A percentile compares a stretch with the other conserved stretches of the same genome.
phyloP scores from a whole-genome alignment of 2,888 invertebrate species.

The Pseudococcus jackbeardsleyi region DNA sequence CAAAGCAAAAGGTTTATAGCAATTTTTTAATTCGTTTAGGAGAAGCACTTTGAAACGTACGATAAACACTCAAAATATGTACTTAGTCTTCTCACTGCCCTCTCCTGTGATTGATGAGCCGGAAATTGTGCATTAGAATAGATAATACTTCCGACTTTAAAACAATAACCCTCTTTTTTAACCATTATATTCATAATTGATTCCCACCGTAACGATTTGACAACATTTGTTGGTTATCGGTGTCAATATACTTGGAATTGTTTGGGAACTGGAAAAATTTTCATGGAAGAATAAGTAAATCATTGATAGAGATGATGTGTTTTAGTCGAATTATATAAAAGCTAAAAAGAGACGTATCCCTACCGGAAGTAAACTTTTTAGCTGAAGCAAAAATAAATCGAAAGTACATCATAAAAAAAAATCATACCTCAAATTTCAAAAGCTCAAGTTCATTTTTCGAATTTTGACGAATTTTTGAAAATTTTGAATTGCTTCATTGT shows the following conservation, averaged over 20 bases:
- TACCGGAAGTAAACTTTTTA: too few relatives aligned
- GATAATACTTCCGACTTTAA: slow-evolving; percentile 51
- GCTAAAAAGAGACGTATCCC: too few relatives aligned
- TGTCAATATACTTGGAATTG: slow-evolving; percentile 43
- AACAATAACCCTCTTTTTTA: slow-evolving; percentile 33
- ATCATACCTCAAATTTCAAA: too few relatives aligned
- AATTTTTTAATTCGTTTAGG: background rate
- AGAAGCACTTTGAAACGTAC: background rate
- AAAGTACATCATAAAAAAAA: too few relatives aligned
- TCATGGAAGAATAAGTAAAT: background rate
- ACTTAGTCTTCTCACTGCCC: background rate
- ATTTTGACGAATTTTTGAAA: too few relatives aligned
- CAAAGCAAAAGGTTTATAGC: background rate
- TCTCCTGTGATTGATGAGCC: slow-evolving; percentile 38
- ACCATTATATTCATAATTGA: slow-evolving; percentile 34
- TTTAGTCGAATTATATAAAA: background rate
- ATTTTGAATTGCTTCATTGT: too few relatives aligned
- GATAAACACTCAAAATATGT: background rate
- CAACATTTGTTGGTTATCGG: slow-evolving; percentile 12
- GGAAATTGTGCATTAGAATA: slow-evolving; percentile 38
- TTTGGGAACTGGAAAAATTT: slow-evolving; percentile 37
- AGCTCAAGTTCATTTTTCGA: too few relatives aligned
- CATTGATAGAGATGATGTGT: background rate
- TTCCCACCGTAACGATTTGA: slow-evolving; percentile 41
- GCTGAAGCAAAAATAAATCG: too few relatives aligned